Base-by-base conservation (phyloP, 2,797 vertebrate species). In the Sebastes taczanowskii region DNA sequence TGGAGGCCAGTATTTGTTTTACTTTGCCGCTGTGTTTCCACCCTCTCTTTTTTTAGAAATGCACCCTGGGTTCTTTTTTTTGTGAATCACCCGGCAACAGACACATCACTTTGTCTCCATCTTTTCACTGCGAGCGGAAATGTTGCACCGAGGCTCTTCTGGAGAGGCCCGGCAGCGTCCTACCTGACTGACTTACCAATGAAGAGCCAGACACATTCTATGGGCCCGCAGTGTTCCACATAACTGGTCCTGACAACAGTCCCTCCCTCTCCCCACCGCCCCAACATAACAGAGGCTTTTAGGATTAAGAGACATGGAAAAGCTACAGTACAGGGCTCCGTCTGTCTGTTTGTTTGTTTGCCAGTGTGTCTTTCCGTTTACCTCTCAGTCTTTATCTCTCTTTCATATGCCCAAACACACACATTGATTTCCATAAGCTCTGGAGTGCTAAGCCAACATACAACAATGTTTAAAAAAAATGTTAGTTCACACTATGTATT, bases 171-270 rank as follows among this genome's bases (percentile, higher is more conserved):
- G 84, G 89, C 91, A 87, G 89, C 82, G 74, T 92, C 87, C 93
- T 95, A 95, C 95, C 95, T 96, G 95, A 96, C 94, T 91, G 89
- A 86, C 93, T 92, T 96, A 94, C 95, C 94, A 96, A 96, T 96
- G 94, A 95, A 93, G 92, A 91, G 78, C 75, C 86, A 74, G 88
- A 80, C 77, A 80, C 89, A 91, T 93, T 93, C 88, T 90, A 59
- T 91, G 80, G 78, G 80, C 89, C 89, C 29, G 78, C 86, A 88
- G 86, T 88, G 90, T 93, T 92, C 93, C 92, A 86, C 92, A 94
- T 94, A 94, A 94, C 89, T 92, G 88, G 83, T 91, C 94, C 86
- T 93, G 94, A 95, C 93, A 95, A 93, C 89, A 83, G 78, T 79
- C 90, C 92, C 89, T 93, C 92, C 89, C 86, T 92, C 93, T 88